Base-by-base conservation (phyloP, 1,140 invertebrate species). In the Akabosia matsudoensis region DNA sequence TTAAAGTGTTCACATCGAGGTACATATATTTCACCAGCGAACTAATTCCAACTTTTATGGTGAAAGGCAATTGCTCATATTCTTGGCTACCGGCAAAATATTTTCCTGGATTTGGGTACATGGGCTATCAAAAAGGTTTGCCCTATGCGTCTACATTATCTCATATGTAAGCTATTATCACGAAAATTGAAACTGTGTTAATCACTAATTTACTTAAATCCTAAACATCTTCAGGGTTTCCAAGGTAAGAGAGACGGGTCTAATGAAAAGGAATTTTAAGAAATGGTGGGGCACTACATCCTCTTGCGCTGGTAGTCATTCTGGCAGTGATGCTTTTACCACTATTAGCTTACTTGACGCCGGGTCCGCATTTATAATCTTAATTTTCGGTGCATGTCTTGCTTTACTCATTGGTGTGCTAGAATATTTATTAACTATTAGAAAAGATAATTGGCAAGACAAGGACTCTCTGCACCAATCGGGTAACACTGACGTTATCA, bases 31-130 rank as follows among this genome's bases (percentile, higher is more conserved):
- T 80, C 56, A 80, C 79, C 13, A 76, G 79, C 51, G 79, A 80
- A 2, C 33, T 80, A 3, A 73, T 80, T 14, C 79, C 79, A n/a
- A 33, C 67, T 22, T 80, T 67, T 51, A 16, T 79, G 33, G 51
- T 79, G 1, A 77, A 79, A 76, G 76, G 67, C 33, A 80, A 80
- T 72, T 80, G 79, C 52, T 74, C 77, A 13, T 80, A 33, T 37
- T 24, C 77, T 4, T 79, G 77, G 77, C 34, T 80, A 24, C 79
- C 79, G 28, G 79, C 74, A 16, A 79, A 79, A 28, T 80, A 78
- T 74, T 80, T 80, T 51, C 64, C 79, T 4, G 79, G 79, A 67
- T 80, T 80, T 74, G 79, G 79, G n/a, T 79, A 79, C 61, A 80
- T 80, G 77, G 79, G 79, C 1, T 80, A 80, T 73, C 79, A 77